A percentile compares a stretch with the other conserved stretches of the same genome.
phyloP scores from a whole-genome alignment of 2,888 invertebrate genomes.

The Eupelmus urozonus region DNA sequence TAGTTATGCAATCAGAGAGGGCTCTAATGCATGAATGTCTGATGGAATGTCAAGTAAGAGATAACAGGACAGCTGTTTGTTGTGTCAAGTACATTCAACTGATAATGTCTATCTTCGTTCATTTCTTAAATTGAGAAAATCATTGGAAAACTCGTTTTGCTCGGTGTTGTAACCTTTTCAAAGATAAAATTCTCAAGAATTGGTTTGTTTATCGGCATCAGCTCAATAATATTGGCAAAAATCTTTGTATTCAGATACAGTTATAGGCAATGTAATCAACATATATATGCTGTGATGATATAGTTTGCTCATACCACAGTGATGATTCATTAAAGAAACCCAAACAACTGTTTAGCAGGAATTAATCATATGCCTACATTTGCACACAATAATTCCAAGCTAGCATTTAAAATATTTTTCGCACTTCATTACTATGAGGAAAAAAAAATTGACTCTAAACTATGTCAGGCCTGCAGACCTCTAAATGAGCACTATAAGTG shows the following conservation, averaged over 20 bases:
- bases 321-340: slow-evolving; percentile 31
- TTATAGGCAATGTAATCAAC: background rate
- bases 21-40: slow-evolving; percentile 3
- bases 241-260: background rate
- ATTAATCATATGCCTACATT: background rate
- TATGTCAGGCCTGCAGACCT: slow-evolving; percentile 48
- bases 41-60: slow-evolving; percentile 16
- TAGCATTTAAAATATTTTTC: slow-evolving; percentile 12
- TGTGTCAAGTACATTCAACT: background rate
- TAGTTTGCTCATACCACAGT: slow-evolving; percentile 18
- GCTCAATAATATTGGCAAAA: background rate
- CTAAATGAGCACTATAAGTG: slow-evolving; percentile 51
- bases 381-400: slow-evolving; percentile 4
- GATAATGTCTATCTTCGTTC: slow-evolving; percentile 12
- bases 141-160: too few relatives aligned
- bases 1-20: slow-evolving; percentile 1
- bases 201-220: too few relatives aligned
- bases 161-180: too few relatives aligned
- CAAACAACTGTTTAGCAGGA: slow-evolving; percentile 24
- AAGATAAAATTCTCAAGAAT: background rate
- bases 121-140: background rate
- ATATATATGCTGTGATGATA: slow-evolving; percentile 24
- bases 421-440: slow-evolving; percentile 11
- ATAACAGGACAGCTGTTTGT: slow-evolving; percentile 19
- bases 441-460: slow-evolving; percentile 52